Base-by-base conservation (phyloP, 2,113 vertebrate genomes). In the Tringa solitaria region DNA sequence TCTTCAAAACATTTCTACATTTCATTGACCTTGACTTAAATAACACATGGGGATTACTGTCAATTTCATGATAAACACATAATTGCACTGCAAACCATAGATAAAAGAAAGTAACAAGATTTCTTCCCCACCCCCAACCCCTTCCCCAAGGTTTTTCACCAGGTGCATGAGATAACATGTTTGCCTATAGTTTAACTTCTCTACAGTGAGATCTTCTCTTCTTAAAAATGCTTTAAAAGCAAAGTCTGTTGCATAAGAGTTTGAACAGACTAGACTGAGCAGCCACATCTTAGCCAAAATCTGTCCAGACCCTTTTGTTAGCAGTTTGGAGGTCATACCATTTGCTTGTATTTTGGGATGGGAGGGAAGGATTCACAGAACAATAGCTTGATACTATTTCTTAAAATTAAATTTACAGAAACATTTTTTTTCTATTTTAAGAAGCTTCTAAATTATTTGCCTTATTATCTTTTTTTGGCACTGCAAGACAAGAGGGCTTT, bases 401-500 rank as follows among this genome's bases (percentile, higher is more conserved):
- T 81, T 53, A 69, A 56, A 78, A 67, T 10, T 22, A 21, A n/a
- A 39, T 76, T 60, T 57, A 83, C 6, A 76, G 41, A 82, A 78
- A 57, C 0, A 0, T 6, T 2, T 27, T 43, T 32, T 8, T 21
- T 12, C 41, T 22, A 22, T 53, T 53, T 51, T 53, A 64, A 41
- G 32, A 79, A 46, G 7, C 16, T 69, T 27, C 45, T 86, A 51
- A 72, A 78, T 73, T 67, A 43, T 53, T 9, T 63, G 13, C 28
- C 15, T 53, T 37, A 64, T 7, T 3, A 9, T 57, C 0, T 46
- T 27, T 51, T 77, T 75, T 37, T 4, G 1, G 14, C 18, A 41
- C 8, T 84, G 37, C 20, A 92, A 68, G 41, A 41, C n/a, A 24
- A 65, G 14, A 14, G 11, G 27, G 51, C 0, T 4, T 13, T 72